phyloP scores from a whole-genome alignment of 2,888 invertebrate genomes.

The Ellobium chinense region DNA sequence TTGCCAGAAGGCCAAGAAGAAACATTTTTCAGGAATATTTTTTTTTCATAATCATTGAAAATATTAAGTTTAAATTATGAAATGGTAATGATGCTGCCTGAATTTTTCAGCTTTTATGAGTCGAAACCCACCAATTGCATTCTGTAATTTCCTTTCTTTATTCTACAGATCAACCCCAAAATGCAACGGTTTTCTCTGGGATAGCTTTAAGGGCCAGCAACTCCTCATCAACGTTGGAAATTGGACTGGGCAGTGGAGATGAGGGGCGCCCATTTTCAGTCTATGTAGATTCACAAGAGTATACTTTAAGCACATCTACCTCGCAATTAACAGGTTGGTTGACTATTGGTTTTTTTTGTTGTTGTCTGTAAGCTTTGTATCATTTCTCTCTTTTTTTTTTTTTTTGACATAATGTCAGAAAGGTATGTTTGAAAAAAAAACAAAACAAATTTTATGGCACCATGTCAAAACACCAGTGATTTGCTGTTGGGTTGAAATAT shows the following conservation, averaged over 20 bases:
- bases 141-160: background rate
- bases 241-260: background rate
- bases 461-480: too few relatives aligned
- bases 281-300: conserved; percentile 8
- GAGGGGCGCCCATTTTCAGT: conserved; percentile 8
- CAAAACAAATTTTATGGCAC: too few relatives aligned
- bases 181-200: conserved; percentile 65
- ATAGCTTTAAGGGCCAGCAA: conserved; percentile 23
- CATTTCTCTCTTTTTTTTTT: background rate
- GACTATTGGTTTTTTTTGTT: background rate
- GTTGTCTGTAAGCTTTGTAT: background rate
- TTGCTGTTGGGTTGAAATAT: too few relatives aligned
- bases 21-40: too few relatives aligned
- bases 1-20: too few relatives aligned
- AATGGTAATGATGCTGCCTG: too few relatives aligned
- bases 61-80: too few relatives aligned
- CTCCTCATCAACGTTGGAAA: conserved; percentile 22
- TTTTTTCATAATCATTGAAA: too few relatives aligned
- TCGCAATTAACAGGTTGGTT: conserved; percentile 15
- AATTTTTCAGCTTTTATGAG: too few relatives aligned
- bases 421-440: too few relatives aligned
- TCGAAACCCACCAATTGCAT: too few relatives aligned
- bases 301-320: conserved; percentile 17
- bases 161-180: conserved; percentile 59
- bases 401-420: background rate